phyloP scores from a whole-genome alignment of 2,797 vertebrate species.

The Oryzias sinensis region DNA sequence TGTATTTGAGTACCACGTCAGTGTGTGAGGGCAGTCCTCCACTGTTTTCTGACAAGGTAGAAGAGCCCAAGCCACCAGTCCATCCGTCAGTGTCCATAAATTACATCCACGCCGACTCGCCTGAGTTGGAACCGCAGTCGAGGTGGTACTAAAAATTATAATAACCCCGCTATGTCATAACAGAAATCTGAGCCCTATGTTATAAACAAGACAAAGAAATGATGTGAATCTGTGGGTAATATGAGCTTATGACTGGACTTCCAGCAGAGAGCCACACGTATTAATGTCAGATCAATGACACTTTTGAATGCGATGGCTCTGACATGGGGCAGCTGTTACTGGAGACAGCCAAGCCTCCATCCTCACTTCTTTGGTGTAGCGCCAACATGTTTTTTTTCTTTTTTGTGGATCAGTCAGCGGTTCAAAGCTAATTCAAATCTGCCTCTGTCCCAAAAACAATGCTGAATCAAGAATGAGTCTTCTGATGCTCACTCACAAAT shows the following conservation, averaged over 20 bases:
- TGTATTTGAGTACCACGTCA: no score
- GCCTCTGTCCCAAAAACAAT: constrained; percentile 8
- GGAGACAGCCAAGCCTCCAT: constrained; percentile 24
- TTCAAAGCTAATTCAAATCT: constrained; percentile 1
- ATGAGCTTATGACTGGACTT: constrained; percentile 36
- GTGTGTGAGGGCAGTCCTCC: no score
- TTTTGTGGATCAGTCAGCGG: constrained; percentile 18
- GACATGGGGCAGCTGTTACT: constrained; percentile 56
- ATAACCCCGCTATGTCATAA: constrained; percentile 13
- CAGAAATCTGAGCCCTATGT: constrained; percentile 9
- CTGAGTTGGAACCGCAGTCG: no score
- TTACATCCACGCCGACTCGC: no score
- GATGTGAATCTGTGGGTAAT: constrained; percentile 30
- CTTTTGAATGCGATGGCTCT: constrained; percentile 40
- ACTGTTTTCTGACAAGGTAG: no score
- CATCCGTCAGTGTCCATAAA: no score
- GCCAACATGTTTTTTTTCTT: constrained; percentile 18
- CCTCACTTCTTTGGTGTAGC: constrained; percentile 19
- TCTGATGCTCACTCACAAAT: constrained; percentile 29
- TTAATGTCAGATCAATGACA: constrained; percentile 56
- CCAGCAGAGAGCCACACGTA: constrained; percentile 46
- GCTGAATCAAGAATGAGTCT: not conserved
- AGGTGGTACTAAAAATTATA: not conserved
- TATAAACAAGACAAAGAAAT: constrained; percentile 19
- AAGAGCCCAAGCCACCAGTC: no score